phyloP scores from a whole-genome alignment of 2,888 invertebrate species.

The Cabera pusaria region DNA sequence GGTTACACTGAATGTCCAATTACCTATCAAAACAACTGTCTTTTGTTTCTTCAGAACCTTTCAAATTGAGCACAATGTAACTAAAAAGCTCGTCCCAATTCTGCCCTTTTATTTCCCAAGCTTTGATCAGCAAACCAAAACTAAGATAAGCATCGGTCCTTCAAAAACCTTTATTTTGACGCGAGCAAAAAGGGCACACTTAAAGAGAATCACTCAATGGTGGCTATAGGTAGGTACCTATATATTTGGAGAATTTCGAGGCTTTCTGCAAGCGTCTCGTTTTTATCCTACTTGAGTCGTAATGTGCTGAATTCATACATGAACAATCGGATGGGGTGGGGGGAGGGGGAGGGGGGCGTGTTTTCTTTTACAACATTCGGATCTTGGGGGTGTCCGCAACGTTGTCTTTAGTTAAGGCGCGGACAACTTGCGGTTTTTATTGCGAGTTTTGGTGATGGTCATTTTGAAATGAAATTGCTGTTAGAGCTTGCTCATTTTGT shows the following conservation, averaged over 20 bases:
- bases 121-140: conserved; percentile 20
- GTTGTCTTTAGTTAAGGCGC: conserved; percentile 42
- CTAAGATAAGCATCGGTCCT: conserved; percentile 19
- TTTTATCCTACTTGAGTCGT: conserved; percentile 85
- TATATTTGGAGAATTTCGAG: conserved; percentile 55
- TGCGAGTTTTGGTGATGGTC: conserved; percentile 20
- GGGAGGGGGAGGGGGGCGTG: conserved; percentile 44
- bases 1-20: no score
- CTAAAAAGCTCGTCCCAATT: no score
- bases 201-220: conserved; percentile 63
- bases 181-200: conserved; percentile 36
- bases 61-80: no score
- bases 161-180: conserved; percentile 28
- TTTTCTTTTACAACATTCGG: conserved; percentile 65
- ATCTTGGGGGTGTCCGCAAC: conserved; percentile 38
- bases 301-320: conserved; percentile 90
- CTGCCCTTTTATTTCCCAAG: conserved; percentile 2
- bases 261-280: conserved; percentile 73
- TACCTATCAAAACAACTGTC: no score
- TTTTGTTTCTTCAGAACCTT: no score
- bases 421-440: conserved; percentile 36
- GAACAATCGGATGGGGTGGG: conserved; percentile 80
- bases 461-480: no score
- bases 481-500: no score
- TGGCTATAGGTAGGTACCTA: conserved; percentile 38